Evolutionary conservation across 1,140 invertebrate genomes (phyloP), one percentile per base, ranked within the genome.

Genomic region (Tenebrio molitor): DNA sequence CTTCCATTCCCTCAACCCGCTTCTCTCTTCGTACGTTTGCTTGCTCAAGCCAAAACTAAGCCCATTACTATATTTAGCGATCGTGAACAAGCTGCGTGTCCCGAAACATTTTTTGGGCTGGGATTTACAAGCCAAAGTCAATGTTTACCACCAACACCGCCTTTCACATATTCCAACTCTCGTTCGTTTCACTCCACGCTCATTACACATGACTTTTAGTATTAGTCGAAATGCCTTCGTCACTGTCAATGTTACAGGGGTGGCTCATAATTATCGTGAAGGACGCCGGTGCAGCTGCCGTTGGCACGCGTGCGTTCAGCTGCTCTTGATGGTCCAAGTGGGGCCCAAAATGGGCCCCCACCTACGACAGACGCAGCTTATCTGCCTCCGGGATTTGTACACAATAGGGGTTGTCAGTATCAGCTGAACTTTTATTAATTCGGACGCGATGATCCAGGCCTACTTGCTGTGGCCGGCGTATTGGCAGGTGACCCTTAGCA

Each of bases 101-200:
- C 23, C n/a, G 29, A 58, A 58, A 58, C 50, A 58, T 15, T 58
- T 58, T 58, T 29, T 58, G 50, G 50, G 50, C 29, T 58, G 50
- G 50, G 23, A 58, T 58, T 58, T 58, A 58, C 50, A 58, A 58
- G 21, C 50, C n/a, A 58, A 58, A 58, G 50, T 58, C 50, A 29
- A 58, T 58, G 50, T 58, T 58, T 58, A 29, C 29, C 21, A 29
- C 50, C 50, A 58, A 58, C 44, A 50, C 44, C 23, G 23, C 21
- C 50, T 58, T 58, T 58, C 50, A 58, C 50, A 14, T 53, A 46
- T n/a, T 19, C 44, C 44, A 46, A 46, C 14, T n/a, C 23, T 25
- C 10, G 21, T 58, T 58, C 23, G 23, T 58, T 58, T 29, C 16
- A 5, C 10, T 50, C 44, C 15, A 50, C 10, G 29, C 29, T n/a